These are phyloP conservation scores for Leptinotarsa lineolata DNA, from an alignment of 1,140 invertebrate genomes.

Conservation along the genomic window DNA sequence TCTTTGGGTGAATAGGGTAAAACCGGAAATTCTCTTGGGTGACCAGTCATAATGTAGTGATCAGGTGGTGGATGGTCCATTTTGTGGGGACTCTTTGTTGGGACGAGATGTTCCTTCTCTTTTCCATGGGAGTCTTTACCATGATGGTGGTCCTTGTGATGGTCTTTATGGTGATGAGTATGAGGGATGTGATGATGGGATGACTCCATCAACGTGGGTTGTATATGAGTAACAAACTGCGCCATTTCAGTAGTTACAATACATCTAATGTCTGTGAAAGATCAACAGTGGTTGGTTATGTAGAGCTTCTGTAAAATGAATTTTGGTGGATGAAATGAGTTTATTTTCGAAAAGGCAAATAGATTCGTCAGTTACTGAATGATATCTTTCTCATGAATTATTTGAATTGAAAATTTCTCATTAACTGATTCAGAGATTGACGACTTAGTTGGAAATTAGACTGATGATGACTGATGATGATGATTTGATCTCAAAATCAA, in stretches of 20 bases:
- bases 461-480: too few relatives aligned
- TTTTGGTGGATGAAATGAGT: too few relatives aligned
- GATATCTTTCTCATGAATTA: too few relatives aligned
- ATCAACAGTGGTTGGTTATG: not conserved
- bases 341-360: too few relatives aligned
- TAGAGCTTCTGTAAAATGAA: too few relatives aligned
- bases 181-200: constrained; percentile 60
- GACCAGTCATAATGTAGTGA: not conserved
- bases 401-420: too few relatives aligned
- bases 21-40: constrained; percentile 46
- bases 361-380: too few relatives aligned
- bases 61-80: constrained; percentile 9
- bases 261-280: not conserved
- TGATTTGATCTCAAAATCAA: too few relatives aligned
- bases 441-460: too few relatives aligned
- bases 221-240: constrained; percentile 64
- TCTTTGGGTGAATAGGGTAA: constrained; percentile 45
- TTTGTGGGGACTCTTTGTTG: constrained; percentile 25
- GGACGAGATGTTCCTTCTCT: constrained; percentile 15
- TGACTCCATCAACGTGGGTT: constrained; percentile 61
- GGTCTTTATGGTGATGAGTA: constrained; percentile 51
- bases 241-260: constrained; percentile 53
- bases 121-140: constrained; percentile 33
- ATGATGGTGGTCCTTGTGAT: constrained; percentile 47
- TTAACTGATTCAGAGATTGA: too few relatives aligned